Evolutionary conservation across 2,888 invertebrate species (phyloP), one percentile per base, ranked within the genome.

Genomic region (Neoaliturus tenellus): DNA sequence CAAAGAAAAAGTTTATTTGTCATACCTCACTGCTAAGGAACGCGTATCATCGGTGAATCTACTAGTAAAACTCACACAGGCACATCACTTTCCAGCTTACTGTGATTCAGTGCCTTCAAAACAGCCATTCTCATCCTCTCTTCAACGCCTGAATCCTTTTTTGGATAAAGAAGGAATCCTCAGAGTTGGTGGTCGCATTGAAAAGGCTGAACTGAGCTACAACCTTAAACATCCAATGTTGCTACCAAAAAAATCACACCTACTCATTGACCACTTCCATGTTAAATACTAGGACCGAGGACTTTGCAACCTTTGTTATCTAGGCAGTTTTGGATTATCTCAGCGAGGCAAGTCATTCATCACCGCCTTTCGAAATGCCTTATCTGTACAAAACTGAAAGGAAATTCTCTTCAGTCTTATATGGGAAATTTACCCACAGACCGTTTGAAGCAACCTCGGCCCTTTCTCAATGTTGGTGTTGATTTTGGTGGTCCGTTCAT

Each of bases 131-230:
- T n/a, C n/a, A n/a, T n/a, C 44, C 44, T 44, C 17, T 44, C 12
- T 44, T 44, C 69, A 48, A 14, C 75, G 39, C 3, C 62, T 51
- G 10, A 31, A 10, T 8, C 86, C 86, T 3, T 67, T 67, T 67
- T 17, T 67, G 4, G 67, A 67, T 67, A 2, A 3, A 6, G 8
- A 67, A 17, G 67, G 67, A 17, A 41, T 48, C 25, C 10, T 55
- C 55, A 51, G 86, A 31, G 86, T 86, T 5, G 86, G 86, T 58
- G 85, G 85, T 10, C 81, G 85, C 6, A 35, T 86, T 2, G 23
- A 51, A 2, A 71, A 83, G 6, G 31, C 83, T 35, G 12, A 31
- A 6, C 4, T 85, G 2, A 12, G 41, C 4, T 41, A 33, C 39
- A 17, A 81, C 14, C 17, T 20, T 0, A 83, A 82, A 31, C 81